phyloP scores from a whole-genome alignment of 2,113 vertebrate genomes.

The Larimichthys polyactis region DNA sequence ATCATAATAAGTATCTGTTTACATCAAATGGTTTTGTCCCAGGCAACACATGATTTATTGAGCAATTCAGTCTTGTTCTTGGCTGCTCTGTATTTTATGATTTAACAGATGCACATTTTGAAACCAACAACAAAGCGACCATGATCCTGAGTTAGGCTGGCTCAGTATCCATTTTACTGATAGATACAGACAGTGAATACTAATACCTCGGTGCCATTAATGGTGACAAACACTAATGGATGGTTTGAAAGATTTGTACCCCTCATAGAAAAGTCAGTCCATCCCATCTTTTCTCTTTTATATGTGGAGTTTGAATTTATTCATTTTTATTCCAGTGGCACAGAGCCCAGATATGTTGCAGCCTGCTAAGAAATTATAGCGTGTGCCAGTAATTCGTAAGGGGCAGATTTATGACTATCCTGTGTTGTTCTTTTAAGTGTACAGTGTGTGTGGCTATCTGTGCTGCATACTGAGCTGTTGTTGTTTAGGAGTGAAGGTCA shows the following conservation, averaged over 20 bases:
- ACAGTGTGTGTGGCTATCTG: constrained; percentile 4
- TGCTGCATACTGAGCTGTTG: constrained; percentile 19
- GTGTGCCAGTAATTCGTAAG: constrained; percentile 44
- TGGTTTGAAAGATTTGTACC: constrained; percentile 9
- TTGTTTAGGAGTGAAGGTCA: constrained; percentile 67
- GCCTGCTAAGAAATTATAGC: constrained; percentile 60
- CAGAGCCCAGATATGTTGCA: constrained; percentile 37
- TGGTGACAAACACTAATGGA: constrained; percentile 21
- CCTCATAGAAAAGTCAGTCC: background rate
- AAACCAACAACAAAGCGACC: constrained; percentile 27
- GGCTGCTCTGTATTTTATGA: constrained; percentile 38
- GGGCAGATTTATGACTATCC: constrained; percentile 45
- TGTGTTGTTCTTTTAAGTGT: constrained; percentile 32
- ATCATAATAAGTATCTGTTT: constrained; percentile 30
- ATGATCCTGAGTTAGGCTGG: constrained; percentile 29
- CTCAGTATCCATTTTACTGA: constrained; percentile 17
- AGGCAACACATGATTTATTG: constrained; percentile 16
- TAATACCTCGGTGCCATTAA: background rate
- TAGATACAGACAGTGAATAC: constrained; percentile 32
- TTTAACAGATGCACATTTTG: constrained; percentile 36
- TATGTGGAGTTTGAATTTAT: constrained; percentile 12
- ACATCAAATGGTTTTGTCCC: constrained; percentile 2
- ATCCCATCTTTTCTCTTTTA: constrained; percentile 15
- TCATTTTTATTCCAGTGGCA: constrained; percentile 21
- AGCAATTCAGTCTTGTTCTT: background rate